Evolutionary conservation across 2,797 vertebrate genomes (phyloP).

Genomic region (Scyliorhinus canicula): DNA sequence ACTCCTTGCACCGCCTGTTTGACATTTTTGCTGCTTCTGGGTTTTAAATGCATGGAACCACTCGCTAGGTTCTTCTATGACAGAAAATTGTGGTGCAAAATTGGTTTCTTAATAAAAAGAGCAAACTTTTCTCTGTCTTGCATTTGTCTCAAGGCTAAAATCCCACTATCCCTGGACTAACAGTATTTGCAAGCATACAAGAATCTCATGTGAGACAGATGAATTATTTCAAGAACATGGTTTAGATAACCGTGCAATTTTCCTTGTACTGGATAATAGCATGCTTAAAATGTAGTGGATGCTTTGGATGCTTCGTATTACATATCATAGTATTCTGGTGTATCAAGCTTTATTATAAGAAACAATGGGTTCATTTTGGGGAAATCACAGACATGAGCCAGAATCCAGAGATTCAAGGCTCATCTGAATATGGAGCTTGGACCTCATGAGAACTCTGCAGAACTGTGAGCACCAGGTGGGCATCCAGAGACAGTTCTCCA

Average conservation of each 20-base stretch:
- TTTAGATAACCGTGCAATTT: no score
- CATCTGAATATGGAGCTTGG: not conserved
- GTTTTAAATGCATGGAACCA: not conserved
- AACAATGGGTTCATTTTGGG: not conserved
- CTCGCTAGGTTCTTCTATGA: not conserved
- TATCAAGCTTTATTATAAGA: not conserved
- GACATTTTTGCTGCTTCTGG: constrained; percentile 14
- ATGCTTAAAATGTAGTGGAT: not conserved
- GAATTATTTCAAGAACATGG: not conserved
- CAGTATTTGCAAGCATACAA: not conserved
- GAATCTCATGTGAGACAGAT: not conserved
- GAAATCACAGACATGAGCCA: not conserved
- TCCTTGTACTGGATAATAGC: not conserved
- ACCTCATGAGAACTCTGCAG: not conserved
- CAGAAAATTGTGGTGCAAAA: not conserved
- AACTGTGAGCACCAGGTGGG: not conserved
- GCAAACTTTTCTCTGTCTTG: constrained; percentile 6
- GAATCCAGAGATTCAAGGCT: not conserved
- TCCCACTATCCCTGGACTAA: not conserved
- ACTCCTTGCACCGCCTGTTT: not conserved
- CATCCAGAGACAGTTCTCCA: not conserved
- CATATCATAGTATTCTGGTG: not conserved
- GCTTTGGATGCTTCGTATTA: no score
- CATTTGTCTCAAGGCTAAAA: not conserved
- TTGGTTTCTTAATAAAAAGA: not conserved